Base-by-base conservation (phyloP, 2,113 vertebrate species). In the Pseudois nayaur region DNA sequence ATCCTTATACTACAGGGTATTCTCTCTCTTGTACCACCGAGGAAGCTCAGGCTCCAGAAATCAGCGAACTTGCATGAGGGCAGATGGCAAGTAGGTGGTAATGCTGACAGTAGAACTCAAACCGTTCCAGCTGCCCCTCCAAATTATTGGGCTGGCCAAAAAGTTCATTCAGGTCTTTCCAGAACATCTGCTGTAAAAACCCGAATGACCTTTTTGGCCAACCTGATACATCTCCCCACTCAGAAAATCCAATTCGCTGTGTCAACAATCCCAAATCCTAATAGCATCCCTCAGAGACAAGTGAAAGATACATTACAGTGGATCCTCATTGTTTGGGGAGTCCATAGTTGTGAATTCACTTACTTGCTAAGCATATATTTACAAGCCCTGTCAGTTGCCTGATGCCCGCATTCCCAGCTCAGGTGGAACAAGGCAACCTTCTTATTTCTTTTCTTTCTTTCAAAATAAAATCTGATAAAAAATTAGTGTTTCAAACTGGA, bases 131-230 rank as follows among this genome's bases (percentile, higher is more conserved):
- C 50, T 33, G 55, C 57, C 43, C 40, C 74, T 59, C 57, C 29
- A 31, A 40, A 91, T 8, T 8, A 74, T 23, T 3, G 19, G 21
- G 3, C 2, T 74, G 36, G 36, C 19, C 36, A 74, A 74, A 74
- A 27, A 74, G 36, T 74, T 43, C 71, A 74, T 43, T 74, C 71
- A 74, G 21, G 71, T 74, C 23, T 27, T 74, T 74, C 71, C 10
- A 43, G 71, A 25, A 3, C 36, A 74, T 76, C 71, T 43, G 11
- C 21, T 14, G 2, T 40, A 43, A 43, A 76, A 14, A 76, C 23
- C 12, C 3, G 0, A 76, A 76, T 2, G 10, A 43, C 3, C 71
- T 14, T 13, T 76, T 5, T 8, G 40, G 71, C 23, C 12, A 76
- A 43, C 40, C 23, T 15, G 1, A 43, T 43, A 59, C 19, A 64